Evolutionary conservation across 2,888 invertebrate genomes (phyloP).

Genomic region (Melikaiella ostensackeni): DNA sequence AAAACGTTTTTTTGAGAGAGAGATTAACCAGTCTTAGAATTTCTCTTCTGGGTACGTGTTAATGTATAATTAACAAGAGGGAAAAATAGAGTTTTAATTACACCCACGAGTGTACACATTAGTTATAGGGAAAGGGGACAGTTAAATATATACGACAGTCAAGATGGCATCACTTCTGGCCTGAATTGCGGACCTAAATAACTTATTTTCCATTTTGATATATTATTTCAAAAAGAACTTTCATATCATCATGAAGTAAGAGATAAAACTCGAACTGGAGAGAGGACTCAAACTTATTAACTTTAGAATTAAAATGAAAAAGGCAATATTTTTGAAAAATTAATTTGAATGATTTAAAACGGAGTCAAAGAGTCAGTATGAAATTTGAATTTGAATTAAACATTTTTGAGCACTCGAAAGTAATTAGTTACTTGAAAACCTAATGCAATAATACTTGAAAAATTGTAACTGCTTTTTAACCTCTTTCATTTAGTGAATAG

Average conservation of each 20-base stretch:
- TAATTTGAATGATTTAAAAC: too few relatives aligned
- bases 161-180: slow-evolving; percentile 20
- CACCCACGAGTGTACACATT: slow-evolving; percentile 12
- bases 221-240: not conserved
- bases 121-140: slow-evolving; percentile 39
- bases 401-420: too few relatives aligned
- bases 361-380: too few relatives aligned
- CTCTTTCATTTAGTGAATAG: not conserved
- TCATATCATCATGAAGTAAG: too few relatives aligned
- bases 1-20: too few relatives aligned
- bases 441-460: not conserved
- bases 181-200: slow-evolving; percentile 28
- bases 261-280: too few relatives aligned
- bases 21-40: too few relatives aligned
- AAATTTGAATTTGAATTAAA: too few relatives aligned
- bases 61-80: slow-evolving; percentile 3
- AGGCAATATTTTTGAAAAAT: too few relatives aligned
- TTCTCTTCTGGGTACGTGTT: not conserved
- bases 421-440: too few relatives aligned
- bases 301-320: too few relatives aligned
- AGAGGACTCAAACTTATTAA: not conserved
- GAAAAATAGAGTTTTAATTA: slow-evolving; percentile 27
- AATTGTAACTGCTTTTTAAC: not conserved
- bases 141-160: slow-evolving; percentile 31
- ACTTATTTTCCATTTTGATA: not conserved